Evolutionary conservation across 2,888 invertebrate species (phyloP), one percentile per base, ranked within the genome.

Genomic region (Leptinotarsa rubiginosa): DNA sequence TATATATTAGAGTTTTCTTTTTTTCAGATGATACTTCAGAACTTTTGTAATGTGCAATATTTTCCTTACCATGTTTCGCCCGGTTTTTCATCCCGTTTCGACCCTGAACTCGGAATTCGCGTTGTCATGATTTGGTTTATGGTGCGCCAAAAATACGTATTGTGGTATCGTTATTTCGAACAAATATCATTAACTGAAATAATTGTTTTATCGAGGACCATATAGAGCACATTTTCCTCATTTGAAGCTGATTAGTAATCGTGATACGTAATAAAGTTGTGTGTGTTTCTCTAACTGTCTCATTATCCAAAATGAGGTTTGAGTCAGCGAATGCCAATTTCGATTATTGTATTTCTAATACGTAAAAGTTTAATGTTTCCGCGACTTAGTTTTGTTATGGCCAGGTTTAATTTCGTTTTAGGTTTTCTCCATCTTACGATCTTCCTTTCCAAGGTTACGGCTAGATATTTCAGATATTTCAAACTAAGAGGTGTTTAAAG

Each of bases 271-370:
- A 12, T 25, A 41, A 31, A 41, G 62, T 13, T 31, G 25, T 62
- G 25, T n/a, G 1, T 62, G 62, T 62, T 62, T 62, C 62, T 62
- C 62, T 62, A 62, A 62, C 62, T 62, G 62, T 62, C 62, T 12
- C 31, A 62, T 62, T 62, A 62, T 25, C 62, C 62, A 62, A 62
- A 62, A 41, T 41, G 62, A 41, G n/a, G 41, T 41, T 41, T 62
- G 62, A 62, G 62, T 62, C 62, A 62, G 62, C 62, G 41, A 62
- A 13, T 62, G 62, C 62, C 62, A 62, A 62, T 62, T 62, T 62
- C n/a, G n/a, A 62, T 62, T 31, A 62, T 62, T n/a, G 62, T 62
- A 62, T 31, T 41, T 62, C 62, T 41, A 12, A 62, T 62, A 62
- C 62, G 62, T 62, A 62, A n/a, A 62, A 41, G 25, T 41, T 4